Evolutionary conservation across 2,113 vertebrate genomes (phyloP).

Genomic region (Platysteira castanea): DNA sequence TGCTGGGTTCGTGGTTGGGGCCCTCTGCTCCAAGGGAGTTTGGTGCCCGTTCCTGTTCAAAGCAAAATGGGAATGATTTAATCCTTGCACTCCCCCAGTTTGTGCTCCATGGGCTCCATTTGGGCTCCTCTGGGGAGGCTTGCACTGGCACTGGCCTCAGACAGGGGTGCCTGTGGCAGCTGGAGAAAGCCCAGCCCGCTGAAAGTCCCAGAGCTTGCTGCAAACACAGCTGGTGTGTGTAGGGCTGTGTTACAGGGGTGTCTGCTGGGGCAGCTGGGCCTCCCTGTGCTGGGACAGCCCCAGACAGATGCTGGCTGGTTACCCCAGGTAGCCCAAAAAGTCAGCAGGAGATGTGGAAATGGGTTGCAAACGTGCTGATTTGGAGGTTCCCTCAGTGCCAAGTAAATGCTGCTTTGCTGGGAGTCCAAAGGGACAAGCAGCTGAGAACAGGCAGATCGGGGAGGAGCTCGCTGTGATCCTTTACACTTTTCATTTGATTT

Average conservation of each 20-base stretch:
- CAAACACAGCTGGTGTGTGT: background rate
- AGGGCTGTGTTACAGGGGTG: background rate
- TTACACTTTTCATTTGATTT: background rate
- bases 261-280: background rate
- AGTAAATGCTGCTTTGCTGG: background rate
- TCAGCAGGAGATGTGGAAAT: background rate
- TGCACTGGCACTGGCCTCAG: accelerated
- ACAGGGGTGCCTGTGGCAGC: background rate
- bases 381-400: background rate
- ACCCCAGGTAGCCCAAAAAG: background rate
- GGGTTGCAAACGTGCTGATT: background rate
- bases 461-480: background rate
- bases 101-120: background rate
- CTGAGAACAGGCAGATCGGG: background rate
- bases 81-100: background rate
- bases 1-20: background rate
- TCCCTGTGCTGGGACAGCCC: background rate
- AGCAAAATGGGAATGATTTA: background rate
- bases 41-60: background rate
- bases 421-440: background rate
- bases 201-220: background rate
- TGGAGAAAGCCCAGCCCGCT: background rate
- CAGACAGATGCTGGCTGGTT: accelerated
- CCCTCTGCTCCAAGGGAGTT: background rate
- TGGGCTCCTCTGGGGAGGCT: background rate